Base-by-base conservation (phyloP, 2,797 vertebrate species). In the Rhynchotus rufescens region DNA sequence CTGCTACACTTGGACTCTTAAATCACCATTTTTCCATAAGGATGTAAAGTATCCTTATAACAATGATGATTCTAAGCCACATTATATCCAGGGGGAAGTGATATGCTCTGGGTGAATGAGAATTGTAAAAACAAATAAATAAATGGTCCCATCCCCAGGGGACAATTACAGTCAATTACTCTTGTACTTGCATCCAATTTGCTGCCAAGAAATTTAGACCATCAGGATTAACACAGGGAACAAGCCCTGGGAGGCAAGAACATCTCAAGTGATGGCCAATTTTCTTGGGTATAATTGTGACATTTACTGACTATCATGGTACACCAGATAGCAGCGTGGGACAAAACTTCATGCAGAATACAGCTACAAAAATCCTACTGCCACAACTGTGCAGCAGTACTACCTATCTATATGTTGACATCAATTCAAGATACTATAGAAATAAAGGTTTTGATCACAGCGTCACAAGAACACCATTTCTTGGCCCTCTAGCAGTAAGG, bases 161-260 rank as follows among this genome's bases (percentile, higher is more conserved):
- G 90, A 45, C 56, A 57, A 91, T 78, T 51, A 84, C 51, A 82
- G 80, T 19, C 64, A 56, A 62, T 71, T 23, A 23, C 65, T 64
- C 76, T 36, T 5, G 15, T 16, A 20, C 28, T 84, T 9, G 1
- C 86, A 72, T 56, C 78, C 30, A 11, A 7, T 56, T 61, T 81
- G 57, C 80, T 89, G 91, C 91, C 84, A 77, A 71, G 87, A 77
- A 76, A 54, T 74, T 62, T 44, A 64, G 76, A 72, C 25, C 32
- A 42, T 66, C 14, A 4, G 72, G 88, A 38, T 69, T 74, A 54
- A 44, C 9, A 14, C 11, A 2, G 22, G 42, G 88, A 52, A 81
- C 72, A 62, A 61, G 45, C 57, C 32, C 76, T 4, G 57, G 6
- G 64, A 82, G 28, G 9, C 42, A 71, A 65, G 40, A 22, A n/a